A percentile compares a stretch with the other conserved stretches of the same genome.
phyloP scores from a whole-genome alignment of 2,113 vertebrate species.

The Gymnogyps californianus region DNA sequence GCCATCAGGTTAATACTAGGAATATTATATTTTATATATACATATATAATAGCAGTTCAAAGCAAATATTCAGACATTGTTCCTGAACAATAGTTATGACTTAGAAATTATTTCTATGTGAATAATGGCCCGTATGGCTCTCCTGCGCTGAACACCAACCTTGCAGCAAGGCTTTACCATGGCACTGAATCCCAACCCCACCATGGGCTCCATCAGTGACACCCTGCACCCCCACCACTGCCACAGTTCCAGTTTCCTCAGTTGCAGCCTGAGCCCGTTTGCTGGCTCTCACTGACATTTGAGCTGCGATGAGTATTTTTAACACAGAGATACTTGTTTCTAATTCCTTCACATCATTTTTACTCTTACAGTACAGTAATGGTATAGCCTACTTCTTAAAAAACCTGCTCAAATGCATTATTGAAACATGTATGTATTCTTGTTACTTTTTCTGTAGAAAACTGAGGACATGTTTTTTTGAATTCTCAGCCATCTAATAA shows the following conservation, averaged over 20 bases:
- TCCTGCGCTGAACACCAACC: background rate
- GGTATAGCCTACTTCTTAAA: background rate
- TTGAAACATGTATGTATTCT: background rate
- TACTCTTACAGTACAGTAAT: background rate
- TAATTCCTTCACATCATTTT: background rate
- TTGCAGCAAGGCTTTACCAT: background rate
- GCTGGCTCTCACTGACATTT: background rate
- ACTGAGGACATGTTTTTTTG: background rate
- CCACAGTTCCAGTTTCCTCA: background rate
- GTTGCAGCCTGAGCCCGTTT: background rate
- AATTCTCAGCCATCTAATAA: background rate
- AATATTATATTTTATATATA: too few relatives aligned
- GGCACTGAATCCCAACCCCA: background rate
- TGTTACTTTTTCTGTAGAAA: background rate
- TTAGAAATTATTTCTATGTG: background rate
- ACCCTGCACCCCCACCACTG: background rate
- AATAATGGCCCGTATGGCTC: accelerated
- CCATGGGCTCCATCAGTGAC: background rate
- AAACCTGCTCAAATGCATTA: background rate
- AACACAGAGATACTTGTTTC: background rate
- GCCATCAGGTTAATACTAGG: background rate
- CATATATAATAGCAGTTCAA: background rate
- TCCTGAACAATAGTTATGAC: background rate
- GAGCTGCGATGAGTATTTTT: background rate
- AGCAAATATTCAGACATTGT: background rate